Conservation (phyloP, 2,797 vertebrate species). For the Lithobates sylvaticus region DNA sequence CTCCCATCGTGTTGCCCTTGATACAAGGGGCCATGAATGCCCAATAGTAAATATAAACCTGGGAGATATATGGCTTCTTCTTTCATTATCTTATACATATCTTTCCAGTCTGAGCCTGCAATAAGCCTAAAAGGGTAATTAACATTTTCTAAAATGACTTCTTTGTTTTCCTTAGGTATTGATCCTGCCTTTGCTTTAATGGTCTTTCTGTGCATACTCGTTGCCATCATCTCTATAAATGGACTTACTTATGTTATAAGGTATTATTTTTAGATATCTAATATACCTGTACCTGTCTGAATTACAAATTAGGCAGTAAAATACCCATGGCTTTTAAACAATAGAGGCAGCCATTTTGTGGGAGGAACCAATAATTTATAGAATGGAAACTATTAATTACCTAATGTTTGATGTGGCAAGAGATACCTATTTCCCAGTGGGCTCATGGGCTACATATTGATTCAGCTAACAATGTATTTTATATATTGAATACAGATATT, state of each 20-base stretch:
- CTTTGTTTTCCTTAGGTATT: slow-evolving; percentile 55
- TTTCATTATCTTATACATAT: neutral
- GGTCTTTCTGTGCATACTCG: slow-evolving; percentile 65
- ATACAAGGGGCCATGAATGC: too few relatives aligned
- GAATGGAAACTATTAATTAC: neutral
- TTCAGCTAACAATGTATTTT: neutral
- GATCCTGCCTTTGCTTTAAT: slow-evolving; percentile 64
- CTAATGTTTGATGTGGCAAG: neutral
- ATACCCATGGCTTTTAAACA: neutral
- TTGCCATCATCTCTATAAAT: slow-evolving; percentile 68
- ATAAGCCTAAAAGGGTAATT: neutral
- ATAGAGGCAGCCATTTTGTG: neutral
- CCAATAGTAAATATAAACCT: neutral
- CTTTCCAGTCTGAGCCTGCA: neutral
- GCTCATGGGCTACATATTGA: neutral
- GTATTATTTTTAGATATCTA: slow-evolving; percentile 52
- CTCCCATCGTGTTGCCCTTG: too few relatives aligned
- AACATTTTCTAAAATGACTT: neutral
- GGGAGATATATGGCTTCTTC: too few relatives aligned
- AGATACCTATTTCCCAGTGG: neutral
- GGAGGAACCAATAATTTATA: neutral
- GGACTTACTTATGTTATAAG: slow-evolving; percentile 70
- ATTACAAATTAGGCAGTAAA: neutral
- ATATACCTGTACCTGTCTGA: neutral
- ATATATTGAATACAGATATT: neutral